Percentiles rank a stretch among this genome's conserved stretches.
Conservation (phyloP, 92 coral and sea anemone genomes). For the Siderastrea radians region DNA sequence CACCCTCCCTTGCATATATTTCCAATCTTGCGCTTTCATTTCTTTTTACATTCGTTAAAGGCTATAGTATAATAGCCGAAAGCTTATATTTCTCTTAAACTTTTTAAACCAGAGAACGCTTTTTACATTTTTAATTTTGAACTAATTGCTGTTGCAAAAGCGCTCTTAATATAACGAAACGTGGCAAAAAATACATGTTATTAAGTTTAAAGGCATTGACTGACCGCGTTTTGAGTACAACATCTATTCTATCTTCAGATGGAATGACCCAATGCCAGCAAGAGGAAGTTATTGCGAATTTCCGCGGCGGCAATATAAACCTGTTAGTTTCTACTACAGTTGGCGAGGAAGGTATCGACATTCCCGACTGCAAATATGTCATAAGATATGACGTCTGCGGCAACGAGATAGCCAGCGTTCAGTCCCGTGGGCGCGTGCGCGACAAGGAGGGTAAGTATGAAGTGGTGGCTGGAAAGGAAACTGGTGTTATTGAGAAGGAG, state of each 20-base stretch:
- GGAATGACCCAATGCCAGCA: constrained; percentile 89
- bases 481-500: constrained; percentile 83
- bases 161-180: neutral
- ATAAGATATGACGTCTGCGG: constrained; percentile 87
- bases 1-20: too few species aligned
- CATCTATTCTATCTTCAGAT: constrained; percentile 29
- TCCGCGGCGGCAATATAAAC: constrained; percentile 80
- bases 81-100: too few species aligned
- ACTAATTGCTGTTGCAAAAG: neutral
- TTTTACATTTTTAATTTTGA: too few species aligned
- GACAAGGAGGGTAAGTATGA: constrained; percentile 76
- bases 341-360: constrained; percentile 93
- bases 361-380: constrained; percentile 85
- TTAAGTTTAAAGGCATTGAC: too few species aligned
- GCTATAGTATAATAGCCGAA: too few species aligned
- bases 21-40: too few species aligned
- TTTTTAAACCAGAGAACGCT: too few species aligned
- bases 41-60: too few species aligned
- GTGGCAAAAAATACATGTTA: too few species aligned
- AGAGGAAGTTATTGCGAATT: constrained; percentile 81
- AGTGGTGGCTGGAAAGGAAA: constrained; percentile 71
- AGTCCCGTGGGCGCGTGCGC: constrained; percentile 96
- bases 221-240: neutral
- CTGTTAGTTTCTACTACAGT: constrained; percentile 88
- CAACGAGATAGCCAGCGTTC: constrained; percentile 87